Conservation (phyloP, 2,888 invertebrate genomes). For the Lycaena phlaeas region DNA sequence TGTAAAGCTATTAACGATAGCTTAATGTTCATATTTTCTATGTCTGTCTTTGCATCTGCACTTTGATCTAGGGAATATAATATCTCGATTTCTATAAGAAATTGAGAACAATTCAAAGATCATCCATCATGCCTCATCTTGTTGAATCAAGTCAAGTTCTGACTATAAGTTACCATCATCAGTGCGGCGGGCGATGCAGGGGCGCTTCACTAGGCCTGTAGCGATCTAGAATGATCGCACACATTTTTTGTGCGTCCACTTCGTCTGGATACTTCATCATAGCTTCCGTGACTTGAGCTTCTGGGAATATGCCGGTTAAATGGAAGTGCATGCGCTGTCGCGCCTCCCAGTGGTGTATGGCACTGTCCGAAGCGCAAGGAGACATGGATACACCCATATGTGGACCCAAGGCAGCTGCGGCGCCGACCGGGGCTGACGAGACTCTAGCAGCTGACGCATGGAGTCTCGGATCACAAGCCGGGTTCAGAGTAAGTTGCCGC, state of each 20-base stretch:
- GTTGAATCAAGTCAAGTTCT: constrained; percentile 1
- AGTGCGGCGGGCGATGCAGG: constrained; percentile 25
- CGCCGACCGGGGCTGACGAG: constrained; percentile 81
- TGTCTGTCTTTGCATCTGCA: neutral
- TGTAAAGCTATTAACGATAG: no score
- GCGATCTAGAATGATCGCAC: constrained; percentile 87
- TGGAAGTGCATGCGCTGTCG: constrained; percentile 88
- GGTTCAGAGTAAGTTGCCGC: constrained; percentile 87
- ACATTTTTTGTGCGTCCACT: constrained; percentile 90
- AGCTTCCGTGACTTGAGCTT: constrained; percentile 89
- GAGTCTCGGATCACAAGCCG: constrained; percentile 81
- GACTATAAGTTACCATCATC: constrained; percentile 6
- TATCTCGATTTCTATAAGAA: constrained; percentile 44
- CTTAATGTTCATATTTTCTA: no score
- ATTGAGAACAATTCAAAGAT: constrained; percentile 40
- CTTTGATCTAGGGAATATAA: constrained; percentile 28
- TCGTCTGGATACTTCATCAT: constrained; percentile 92
- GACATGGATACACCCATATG: constrained; percentile 58
- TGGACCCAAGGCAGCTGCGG: constrained; percentile 74
- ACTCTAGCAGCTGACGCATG: constrained; percentile 76
- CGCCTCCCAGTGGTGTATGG: constrained; percentile 75
- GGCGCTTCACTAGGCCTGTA: constrained; percentile 65
- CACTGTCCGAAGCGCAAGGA: constrained; percentile 57
- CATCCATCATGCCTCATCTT: constrained; percentile 10
- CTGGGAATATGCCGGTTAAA: constrained; percentile 92